phyloP scores from a whole-genome alignment of 2,888 invertebrate genomes.

The Sinotaia quadrata region DNA sequence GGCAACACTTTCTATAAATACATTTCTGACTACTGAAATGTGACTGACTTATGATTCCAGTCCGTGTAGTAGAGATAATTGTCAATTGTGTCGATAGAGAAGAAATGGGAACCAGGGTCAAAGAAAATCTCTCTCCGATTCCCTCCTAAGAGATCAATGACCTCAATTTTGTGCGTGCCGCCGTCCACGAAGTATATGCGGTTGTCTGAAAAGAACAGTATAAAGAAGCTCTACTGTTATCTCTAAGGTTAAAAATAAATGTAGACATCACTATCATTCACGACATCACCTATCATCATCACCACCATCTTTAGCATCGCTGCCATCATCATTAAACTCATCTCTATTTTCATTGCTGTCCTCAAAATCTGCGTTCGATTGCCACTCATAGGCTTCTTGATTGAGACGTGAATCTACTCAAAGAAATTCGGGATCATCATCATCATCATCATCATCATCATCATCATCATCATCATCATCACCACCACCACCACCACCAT shows the following conservation, averaged over 20 bases:
- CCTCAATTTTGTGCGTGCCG: conserved; percentile 40
- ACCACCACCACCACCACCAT: conserved; percentile 9
- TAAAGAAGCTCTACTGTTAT: not conserved
- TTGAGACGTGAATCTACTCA: not conserved
- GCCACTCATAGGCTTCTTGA: too few species aligned
- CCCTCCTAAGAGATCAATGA: conserved; percentile 37
- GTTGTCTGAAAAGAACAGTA: conserved; percentile 24
- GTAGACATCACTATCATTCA: too few species aligned
- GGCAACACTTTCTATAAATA: too few species aligned
- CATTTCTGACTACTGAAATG: too few species aligned
- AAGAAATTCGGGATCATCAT: conserved; percentile 28
- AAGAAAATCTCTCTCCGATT: conserved; percentile 31
- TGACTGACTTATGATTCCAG: conserved; percentile 41
- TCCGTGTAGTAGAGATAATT: conserved; percentile 45
- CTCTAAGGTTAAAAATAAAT: too few species aligned
- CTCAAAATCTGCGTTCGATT: too few species aligned
- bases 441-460: conserved; percentile 40
- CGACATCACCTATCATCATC: too few species aligned
- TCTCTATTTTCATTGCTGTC: too few species aligned
- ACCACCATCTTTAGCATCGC: too few species aligned
- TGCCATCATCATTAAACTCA: too few species aligned
- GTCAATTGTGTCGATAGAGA: conserved; percentile 39
- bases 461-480: conserved; percentile 37
- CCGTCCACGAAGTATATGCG: conserved; percentile 42
- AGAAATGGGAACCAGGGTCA: conserved; percentile 42